A percentile compares a stretch with the other conserved stretches of the same genome.
Conservation (phyloP, 2,888 invertebrate species). For the Acanthococcus lagerstroemiae region DNA sequence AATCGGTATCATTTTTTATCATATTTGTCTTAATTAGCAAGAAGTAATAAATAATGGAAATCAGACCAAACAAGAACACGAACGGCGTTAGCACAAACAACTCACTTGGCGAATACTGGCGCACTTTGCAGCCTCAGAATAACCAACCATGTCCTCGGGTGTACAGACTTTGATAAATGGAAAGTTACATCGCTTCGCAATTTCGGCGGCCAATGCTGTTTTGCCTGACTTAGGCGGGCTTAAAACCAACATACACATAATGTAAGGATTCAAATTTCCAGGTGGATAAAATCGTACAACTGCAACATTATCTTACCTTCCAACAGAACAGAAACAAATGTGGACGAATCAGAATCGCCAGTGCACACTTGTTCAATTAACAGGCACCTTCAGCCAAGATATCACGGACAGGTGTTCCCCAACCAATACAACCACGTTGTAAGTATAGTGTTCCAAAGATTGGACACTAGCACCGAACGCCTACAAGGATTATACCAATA, state of each 20-base stretch:
- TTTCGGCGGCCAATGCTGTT: constrained; percentile 88
- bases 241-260: constrained; percentile 12
- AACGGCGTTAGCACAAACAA: too few relatives aligned
- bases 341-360: constrained; percentile 57
- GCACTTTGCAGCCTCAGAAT: constrained; percentile 91
- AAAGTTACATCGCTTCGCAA: constrained; percentile 95
- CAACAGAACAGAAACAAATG: constrained; percentile 80
- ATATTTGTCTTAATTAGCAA: too few relatives aligned
- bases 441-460: constrained; percentile 75
- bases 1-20: background rate
- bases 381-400: constrained; percentile 85
- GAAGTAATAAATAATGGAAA: too few relatives aligned
- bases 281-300: background rate
- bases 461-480: constrained; percentile 94
- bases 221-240: constrained; percentile 95
- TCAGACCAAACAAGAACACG: too few relatives aligned
- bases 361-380: constrained; percentile 78
- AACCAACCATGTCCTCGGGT: constrained; percentile 95
- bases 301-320: constrained; percentile 45
- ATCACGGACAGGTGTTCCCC: constrained; percentile 79
- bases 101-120: constrained; percentile 79
- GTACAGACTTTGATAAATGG: constrained; percentile 96
- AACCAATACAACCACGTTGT: constrained; percentile 77
- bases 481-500: constrained; percentile 44
- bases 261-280: background rate